Conservation (phyloP, 2,888 invertebrate genomes). For the Chrysolina americana region DNA sequence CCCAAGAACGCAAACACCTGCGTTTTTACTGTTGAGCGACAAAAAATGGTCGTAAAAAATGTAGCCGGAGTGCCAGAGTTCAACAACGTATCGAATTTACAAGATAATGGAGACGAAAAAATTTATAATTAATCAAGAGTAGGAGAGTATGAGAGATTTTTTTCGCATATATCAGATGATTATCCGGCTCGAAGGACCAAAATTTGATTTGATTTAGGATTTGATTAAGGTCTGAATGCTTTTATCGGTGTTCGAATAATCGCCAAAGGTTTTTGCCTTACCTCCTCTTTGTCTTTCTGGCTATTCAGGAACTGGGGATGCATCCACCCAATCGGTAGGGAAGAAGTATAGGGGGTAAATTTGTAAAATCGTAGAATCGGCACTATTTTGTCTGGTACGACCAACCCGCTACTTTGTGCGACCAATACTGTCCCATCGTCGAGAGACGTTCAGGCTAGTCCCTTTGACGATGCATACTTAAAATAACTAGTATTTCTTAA, state of each 20-base stretch:
- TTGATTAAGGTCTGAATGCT: background rate
- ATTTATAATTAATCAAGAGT: background rate
- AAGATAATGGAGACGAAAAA: background rate
- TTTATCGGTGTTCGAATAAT: background rate
- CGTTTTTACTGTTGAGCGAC: too few relatives aligned
- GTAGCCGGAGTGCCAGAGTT: background rate
- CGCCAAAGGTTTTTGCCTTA: background rate
- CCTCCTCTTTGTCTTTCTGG: background rate
- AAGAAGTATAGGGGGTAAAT: too few relatives aligned
- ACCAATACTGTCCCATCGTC: too few relatives aligned
- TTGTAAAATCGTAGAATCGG: too few relatives aligned
- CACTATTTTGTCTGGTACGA: too few relatives aligned
- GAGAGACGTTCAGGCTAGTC: too few relatives aligned
- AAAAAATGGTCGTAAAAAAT: background rate
- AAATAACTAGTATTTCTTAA: too few relatives aligned
- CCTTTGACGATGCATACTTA: too few relatives aligned
- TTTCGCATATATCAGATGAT: background rate
- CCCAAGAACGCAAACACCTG: too few relatives aligned
- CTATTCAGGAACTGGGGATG: background rate
- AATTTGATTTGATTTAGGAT: background rate
- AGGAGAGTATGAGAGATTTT: background rate
- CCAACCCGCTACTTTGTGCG: too few relatives aligned
- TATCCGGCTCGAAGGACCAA: slow-evolving; percentile 1
- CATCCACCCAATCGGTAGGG: background rate
- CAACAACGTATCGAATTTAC: background rate